A percentile compares a stretch with the other conserved stretches of the same genome.
phyloP scores from a whole-genome alignment of 2,888 invertebrate genomes.

The Teleiodes luculella region DNA sequence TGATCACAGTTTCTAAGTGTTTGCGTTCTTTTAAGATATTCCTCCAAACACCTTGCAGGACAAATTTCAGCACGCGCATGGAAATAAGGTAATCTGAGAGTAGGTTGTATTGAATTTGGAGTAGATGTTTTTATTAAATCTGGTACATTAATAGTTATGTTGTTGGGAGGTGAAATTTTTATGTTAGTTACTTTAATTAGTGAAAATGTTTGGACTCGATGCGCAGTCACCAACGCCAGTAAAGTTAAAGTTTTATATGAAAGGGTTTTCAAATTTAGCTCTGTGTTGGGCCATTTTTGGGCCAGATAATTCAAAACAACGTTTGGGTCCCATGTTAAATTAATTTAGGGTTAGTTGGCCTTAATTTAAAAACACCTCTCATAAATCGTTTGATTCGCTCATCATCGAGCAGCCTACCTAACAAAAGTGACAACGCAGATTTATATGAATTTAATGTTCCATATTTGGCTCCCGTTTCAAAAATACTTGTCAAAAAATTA shows the following conservation, averaged over 20 bases:
- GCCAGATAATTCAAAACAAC: constrained; percentile 11
- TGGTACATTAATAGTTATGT: constrained; percentile 4
- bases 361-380: constrained; percentile 18
- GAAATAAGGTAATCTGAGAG: constrained; percentile 7
- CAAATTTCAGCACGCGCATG: constrained; percentile 13
- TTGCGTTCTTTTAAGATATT: constrained; percentile 11
- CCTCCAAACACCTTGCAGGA: constrained; percentile 15
- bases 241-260: constrained; percentile 28
- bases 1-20: constrained; percentile 9
- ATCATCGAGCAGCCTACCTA: constrained; percentile 10
- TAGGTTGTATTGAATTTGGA: constrained; percentile 10
- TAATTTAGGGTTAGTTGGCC: constrained; percentile 29
- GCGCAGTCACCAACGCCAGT: constrained; percentile 19
- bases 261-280: constrained; percentile 8
- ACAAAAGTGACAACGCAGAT: constrained; percentile 17
- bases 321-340: constrained; percentile 9
- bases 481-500: constrained; percentile 12
- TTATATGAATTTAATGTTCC: constrained; percentile 20
- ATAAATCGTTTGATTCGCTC: constrained; percentile 17
- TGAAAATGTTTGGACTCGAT: constrained; percentile 5
- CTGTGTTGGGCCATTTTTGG: constrained; percentile 7
- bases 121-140: constrained; percentile 20
- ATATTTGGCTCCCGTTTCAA: constrained; percentile 18
- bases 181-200: constrained; percentile 1
- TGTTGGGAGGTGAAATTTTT: background rate